phyloP scores from a whole-genome alignment of 2,888 invertebrate genomes.

The Amiota communis region DNA sequence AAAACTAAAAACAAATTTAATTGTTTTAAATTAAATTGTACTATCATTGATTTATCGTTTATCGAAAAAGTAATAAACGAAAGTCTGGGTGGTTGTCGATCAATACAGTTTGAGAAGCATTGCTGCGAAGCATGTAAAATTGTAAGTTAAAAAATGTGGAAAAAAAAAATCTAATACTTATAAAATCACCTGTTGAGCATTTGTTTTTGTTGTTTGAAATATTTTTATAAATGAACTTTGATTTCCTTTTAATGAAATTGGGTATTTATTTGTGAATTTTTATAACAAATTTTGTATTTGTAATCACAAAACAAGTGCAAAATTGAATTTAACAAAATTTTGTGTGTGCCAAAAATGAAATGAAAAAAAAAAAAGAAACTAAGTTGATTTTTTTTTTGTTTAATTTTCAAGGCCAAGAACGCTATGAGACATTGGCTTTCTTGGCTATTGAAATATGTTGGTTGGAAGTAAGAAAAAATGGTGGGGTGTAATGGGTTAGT shows the following conservation, averaged over 20 bases:
- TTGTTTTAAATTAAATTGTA: no score
- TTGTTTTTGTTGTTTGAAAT: slow-evolving; percentile 9
- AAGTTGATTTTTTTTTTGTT: slow-evolving; percentile 9
- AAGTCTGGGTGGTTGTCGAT: not conserved
- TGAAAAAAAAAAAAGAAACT: no score
- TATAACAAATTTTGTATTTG: no score
- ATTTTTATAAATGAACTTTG: not conserved
- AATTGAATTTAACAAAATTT: no score
- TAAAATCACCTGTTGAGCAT: slow-evolving; percentile 16
- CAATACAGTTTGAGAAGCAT: slow-evolving; percentile 20
- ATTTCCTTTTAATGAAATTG: not conserved
- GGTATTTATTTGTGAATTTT: no score
- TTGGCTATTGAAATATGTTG: no score
- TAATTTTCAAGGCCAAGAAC: slow-evolving; percentile 64
- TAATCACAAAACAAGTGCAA: no score
- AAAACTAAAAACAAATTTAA: no score
- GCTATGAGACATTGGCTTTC: slow-evolving; percentile 58
- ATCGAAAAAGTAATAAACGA: no score
- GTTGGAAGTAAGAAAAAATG: no score
- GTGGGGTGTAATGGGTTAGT: not conserved
- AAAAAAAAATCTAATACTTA: not conserved
- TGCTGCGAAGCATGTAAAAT: not conserved
- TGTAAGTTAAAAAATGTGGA: slow-evolving; percentile 20
- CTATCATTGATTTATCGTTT: no score
- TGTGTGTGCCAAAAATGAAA: no score